A percentile compares a stretch with the other conserved stretches of the same genome.
These are phyloP conservation scores for Rousettus leschenaultii DNA, from an alignment of 2,113 vertebrate genomes.

Conservation along the genomic window DNA sequence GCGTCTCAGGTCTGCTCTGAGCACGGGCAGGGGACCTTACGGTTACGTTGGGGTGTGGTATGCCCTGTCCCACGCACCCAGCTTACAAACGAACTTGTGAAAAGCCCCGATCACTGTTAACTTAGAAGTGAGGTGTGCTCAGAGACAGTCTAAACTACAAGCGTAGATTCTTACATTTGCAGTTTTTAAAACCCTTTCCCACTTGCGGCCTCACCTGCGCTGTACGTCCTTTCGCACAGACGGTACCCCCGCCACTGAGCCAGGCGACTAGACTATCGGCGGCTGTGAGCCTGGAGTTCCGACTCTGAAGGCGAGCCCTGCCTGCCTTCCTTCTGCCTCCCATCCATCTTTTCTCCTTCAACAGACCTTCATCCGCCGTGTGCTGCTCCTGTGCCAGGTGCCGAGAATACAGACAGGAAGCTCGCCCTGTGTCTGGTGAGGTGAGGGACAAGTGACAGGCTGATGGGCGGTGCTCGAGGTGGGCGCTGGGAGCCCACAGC, in stretches of 20 bases:
- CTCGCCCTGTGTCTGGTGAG: not conserved
- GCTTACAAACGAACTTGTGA: too few species aligned
- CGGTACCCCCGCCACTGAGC: rapidly evolving
- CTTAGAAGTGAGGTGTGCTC: not conserved
- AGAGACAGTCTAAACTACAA: not conserved
- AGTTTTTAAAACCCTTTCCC: not conserved
- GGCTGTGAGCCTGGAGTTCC: not conserved
- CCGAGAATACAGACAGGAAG: not conserved
- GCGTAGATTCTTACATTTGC: too few species aligned
- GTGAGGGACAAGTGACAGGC: not conserved
- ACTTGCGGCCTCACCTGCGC: not conserved
- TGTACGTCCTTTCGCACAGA: rapidly evolving
- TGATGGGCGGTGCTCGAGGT: not conserved
- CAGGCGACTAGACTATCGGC: rapidly evolving
- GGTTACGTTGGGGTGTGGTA: not conserved
- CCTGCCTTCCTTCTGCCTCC: not conserved
- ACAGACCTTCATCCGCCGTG: not conserved
- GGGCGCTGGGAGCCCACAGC: not conserved
- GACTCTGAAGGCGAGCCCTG: not conserved
- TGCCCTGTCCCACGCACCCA: not conserved
- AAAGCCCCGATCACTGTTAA: not conserved
- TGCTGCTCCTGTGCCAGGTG: not conserved
- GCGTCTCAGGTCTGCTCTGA: not conserved
- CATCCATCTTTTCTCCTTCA: too few species aligned
- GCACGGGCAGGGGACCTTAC: not conserved